Conservation (phyloP, 2,888 invertebrate species). For the Drosophila mimetica region DNA sequence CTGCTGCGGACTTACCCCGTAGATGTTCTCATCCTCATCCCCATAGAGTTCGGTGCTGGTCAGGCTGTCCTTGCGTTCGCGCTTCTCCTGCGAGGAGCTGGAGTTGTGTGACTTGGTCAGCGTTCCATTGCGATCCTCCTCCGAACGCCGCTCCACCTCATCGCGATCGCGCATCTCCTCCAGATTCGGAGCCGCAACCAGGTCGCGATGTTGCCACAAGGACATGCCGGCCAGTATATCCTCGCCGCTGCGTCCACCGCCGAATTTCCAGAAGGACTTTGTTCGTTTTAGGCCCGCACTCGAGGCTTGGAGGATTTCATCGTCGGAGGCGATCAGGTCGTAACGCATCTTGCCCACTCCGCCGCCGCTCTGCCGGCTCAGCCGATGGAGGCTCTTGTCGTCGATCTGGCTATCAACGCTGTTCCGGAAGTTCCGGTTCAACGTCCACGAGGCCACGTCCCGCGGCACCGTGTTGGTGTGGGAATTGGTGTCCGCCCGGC, state of each 20-base stretch:
- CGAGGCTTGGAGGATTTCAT: conserved; percentile 84
- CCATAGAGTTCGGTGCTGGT: conserved; percentile 80
- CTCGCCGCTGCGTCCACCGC: conserved; percentile 86
- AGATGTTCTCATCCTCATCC: conserved; percentile 82
- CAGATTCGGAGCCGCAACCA: conserved; percentile 86
- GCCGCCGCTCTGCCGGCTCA: conserved; percentile 61
- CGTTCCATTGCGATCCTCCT: conserved; percentile 68
- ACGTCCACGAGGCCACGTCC: conserved; percentile 82
- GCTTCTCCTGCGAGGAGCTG: conserved; percentile 78
- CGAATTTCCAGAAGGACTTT: conserved; percentile 94
- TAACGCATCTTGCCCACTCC: conserved; percentile 78
- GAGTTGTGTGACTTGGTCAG: conserved; percentile 77
- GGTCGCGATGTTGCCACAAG: conserved; percentile 93
- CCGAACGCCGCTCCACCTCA: conserved; percentile 51
- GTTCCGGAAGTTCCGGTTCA: conserved; percentile 82
- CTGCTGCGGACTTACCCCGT: conserved; percentile 71
- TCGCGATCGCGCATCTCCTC: conserved; percentile 73
- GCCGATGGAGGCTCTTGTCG: conserved; percentile 74
- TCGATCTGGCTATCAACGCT: conserved; percentile 82
- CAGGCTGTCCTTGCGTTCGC: conserved; percentile 80
- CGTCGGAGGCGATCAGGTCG: conserved; percentile 82
- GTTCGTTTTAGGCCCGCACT: conserved; percentile 90
- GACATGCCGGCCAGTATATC: conserved; percentile 95
- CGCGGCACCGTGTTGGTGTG: conserved; percentile 80
- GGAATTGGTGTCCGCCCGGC: conserved; percentile 79